Base-by-base conservation (phyloP, 37 sponge, comb jelly and placozoan species). In the Axinella damicornis region DNA sequence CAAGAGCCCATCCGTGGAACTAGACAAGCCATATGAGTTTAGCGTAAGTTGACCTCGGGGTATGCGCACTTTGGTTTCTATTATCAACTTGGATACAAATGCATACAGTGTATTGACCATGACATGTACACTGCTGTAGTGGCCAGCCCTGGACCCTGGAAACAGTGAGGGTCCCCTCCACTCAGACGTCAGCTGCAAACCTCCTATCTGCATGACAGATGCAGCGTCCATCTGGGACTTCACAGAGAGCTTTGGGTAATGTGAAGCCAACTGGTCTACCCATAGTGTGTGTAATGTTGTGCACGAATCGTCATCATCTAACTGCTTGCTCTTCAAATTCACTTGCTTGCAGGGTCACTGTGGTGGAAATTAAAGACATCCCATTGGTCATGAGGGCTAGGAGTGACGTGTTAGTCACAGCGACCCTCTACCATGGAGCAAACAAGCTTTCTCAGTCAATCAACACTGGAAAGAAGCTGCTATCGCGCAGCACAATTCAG, bases 391-490 rank as follows among this genome's bases (percentile, higher is more conserved):
- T 12, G 39, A 9, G 30, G 14, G 20, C 70, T 41, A n/a, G 71
- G 76, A 20, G 76, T 69, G 5, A 18, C 14, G 22, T 90, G 19
- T 65, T 40, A 5, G 76, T 94, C 28, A 62, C 77, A 53, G 59
- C 73, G 12, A 31, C 81, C 35, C 67, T 94, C 18, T 87, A 82
- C 77, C 87, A 89, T 22, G 90, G 90, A 28, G 40, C 78, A 17
- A 74, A 55, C 5, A 55, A n/a, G 2, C 53, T 94, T 15, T 40
- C 39, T 21, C 32, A 31, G 20, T 28, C 62, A 16, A 25, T 46
- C 31, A 12, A 12, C 19, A 79, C 63, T 18, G n/a, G n/a, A n/a
- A 37, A 0, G 33, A 28, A n/a, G 0, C 22, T 21, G 19, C 35
- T n/a, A 24, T 81, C 32, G 0, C 37, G 37, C 55, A 70, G 21